phyloP scores from a whole-genome alignment of 1,140 invertebrate genomes.

The Pogonomyrmex californicus region DNA sequence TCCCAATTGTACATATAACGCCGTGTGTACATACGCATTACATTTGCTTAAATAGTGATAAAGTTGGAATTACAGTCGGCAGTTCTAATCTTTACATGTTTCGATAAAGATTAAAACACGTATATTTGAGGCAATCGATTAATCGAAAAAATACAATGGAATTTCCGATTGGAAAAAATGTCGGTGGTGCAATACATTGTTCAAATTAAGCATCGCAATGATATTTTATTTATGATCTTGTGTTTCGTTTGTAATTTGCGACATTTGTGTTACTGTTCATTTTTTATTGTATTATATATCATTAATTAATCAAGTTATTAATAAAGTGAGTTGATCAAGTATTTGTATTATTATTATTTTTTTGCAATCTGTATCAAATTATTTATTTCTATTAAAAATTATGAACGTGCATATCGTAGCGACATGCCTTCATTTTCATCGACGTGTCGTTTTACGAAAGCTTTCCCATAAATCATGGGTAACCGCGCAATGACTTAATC shows the following conservation, averaged over 20 bases:
- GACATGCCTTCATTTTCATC: background rate
- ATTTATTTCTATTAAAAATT: background rate
- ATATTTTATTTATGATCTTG: background rate
- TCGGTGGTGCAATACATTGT: background rate
- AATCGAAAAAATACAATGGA: background rate
- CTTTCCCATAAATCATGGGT: slow-evolving; percentile 46
- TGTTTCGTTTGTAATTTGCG: background rate
- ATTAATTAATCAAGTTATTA: background rate
- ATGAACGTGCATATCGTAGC: background rate
- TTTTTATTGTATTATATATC: background rate
- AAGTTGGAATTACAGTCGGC: slow-evolving; percentile 8
- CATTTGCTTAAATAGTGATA: background rate
- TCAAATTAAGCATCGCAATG: background rate
- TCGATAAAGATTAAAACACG: background rate
- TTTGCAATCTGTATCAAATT: background rate
- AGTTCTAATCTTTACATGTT: background rate
- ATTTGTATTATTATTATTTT: background rate
- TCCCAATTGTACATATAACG: background rate
- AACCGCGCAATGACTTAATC: slow-evolving; percentile 29
- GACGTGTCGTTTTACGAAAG: background rate
- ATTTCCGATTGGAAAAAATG: background rate
- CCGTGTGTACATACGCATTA: background rate
- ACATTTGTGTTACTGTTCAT: background rate
- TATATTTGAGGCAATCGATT: background rate
- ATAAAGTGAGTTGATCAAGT: no score